Evolutionary conservation across 2,113 vertebrate genomes (phyloP).

Genomic region (Chlorocebus sabaeus): DNA sequence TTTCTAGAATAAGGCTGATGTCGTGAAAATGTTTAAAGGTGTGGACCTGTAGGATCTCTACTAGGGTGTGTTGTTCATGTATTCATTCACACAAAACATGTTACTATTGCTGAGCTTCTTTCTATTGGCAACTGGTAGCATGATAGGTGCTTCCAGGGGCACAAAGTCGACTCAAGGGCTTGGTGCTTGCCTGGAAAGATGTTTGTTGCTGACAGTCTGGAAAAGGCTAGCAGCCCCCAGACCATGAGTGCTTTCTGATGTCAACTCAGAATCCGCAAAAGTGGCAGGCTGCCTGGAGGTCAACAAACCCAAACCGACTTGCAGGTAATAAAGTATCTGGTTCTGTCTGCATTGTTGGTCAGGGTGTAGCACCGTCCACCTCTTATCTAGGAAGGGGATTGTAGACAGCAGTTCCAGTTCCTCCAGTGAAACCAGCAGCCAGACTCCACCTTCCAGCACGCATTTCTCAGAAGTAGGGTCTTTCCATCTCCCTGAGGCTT

Average conservation of each 20-base stretch:
- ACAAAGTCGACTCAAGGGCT: not conserved
- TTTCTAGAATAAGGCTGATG: not conserved
- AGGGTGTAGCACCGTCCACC: not conserved
- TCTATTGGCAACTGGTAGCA: not conserved
- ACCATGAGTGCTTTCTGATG: not conserved
- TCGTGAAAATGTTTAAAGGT: not conserved
- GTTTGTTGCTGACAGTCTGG: not conserved
- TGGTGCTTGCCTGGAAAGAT: too few species aligned
- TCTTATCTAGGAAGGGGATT: not conserved
- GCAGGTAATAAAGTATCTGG: not conserved
- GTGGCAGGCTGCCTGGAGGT: not conserved
- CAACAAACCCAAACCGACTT: not conserved
- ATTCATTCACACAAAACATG: not conserved
- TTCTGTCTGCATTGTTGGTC: not conserved
- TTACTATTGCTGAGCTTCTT: not conserved
- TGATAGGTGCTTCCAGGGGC: not conserved
- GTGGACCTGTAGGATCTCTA: rapidly evolving
- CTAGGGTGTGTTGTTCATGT: not conserved
- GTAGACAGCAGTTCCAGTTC: not conserved
- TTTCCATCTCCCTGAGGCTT: not conserved
- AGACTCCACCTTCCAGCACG: not conserved
- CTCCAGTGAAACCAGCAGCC: not conserved
- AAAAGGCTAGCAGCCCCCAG: not conserved
- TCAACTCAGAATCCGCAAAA: not conserved
- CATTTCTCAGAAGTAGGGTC: too few species aligned